Evolutionary conservation across 2,113 vertebrate genomes (phyloP).

Genomic region (Peromyscus polionotus): DNA sequence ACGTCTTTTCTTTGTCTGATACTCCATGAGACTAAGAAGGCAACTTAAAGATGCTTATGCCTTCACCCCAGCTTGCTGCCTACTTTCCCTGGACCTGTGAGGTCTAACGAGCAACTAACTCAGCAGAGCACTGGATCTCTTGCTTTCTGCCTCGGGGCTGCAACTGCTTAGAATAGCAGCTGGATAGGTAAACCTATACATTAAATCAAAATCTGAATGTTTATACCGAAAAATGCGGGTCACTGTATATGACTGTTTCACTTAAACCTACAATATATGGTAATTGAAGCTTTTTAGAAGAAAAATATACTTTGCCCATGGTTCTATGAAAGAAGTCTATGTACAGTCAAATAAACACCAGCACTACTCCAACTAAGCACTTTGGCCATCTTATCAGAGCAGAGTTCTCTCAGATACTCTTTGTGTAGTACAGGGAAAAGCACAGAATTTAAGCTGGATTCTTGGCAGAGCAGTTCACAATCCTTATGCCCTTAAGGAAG

Average conservation of each 20-base stretch:
- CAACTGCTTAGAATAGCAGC: slow-evolving; percentile 1
- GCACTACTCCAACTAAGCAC: neutral
- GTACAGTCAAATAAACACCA: slow-evolving; percentile 68
- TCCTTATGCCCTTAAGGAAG: neutral
- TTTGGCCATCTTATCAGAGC: neutral
- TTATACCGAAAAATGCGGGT: slow-evolving; percentile 69
- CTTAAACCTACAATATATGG: slow-evolving; percentile 65
- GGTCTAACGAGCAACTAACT: neutral
- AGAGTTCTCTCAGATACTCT: slow-evolving; percentile 7
- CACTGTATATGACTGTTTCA: slow-evolving; percentile 63
- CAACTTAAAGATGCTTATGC: neutral
- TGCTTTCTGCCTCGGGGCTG: neutral
- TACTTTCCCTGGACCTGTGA: neutral
- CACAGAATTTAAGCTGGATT: slow-evolving; percentile 11
- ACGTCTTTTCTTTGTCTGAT: neutral
- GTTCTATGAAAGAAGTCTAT: slow-evolving; percentile 69
- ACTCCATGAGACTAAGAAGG: neutral
- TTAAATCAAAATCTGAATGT: slow-evolving; percentile 71
- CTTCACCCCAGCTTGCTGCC: neutral
- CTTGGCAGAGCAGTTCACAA: neutral
- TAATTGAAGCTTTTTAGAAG: slow-evolving; percentile 79
- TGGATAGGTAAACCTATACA: slow-evolving; percentile 62
- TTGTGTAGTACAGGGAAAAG: neutral
- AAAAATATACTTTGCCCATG: slow-evolving; percentile 78
- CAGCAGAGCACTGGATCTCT: neutral